Evolutionary conservation across 2,888 invertebrate genomes (phyloP).

Genomic region (Limnephilus marmoratus): DNA sequence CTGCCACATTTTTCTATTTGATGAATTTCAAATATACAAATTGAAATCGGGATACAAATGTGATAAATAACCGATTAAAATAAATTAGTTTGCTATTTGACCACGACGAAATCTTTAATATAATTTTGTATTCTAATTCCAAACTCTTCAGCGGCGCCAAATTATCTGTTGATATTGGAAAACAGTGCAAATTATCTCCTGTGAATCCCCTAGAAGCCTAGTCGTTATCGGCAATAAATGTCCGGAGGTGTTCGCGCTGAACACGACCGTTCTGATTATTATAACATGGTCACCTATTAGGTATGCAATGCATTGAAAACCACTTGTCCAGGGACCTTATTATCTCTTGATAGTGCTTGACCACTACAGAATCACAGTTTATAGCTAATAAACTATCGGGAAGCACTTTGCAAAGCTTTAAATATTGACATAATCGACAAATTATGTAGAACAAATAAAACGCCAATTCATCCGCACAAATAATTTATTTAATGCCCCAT

Average conservation of each 20-base stretch:
- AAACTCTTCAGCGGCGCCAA: neutral
- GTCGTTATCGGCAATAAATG: neutral
- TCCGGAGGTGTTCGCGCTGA: neutral
- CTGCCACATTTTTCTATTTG: too few species aligned
- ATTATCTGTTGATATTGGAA: neutral
- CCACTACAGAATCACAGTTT: constrained; percentile 12
- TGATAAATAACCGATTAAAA: too few species aligned
- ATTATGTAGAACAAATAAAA: constrained; percentile 44
- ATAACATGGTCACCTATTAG: neutral
- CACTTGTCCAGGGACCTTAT: neutral
- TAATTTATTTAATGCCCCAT: constrained; percentile 39
- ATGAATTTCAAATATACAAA: too few species aligned
- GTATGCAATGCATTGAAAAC: neutral
- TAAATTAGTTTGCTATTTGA: too few species aligned
- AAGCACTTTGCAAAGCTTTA: constrained; percentile 27
- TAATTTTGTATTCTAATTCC: neutral
- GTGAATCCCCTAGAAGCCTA: neutral
- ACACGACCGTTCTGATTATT: neutral
- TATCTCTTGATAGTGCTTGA: neutral
- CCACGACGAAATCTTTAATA: too few species aligned
- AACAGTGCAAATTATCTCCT: neutral
- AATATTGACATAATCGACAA: constrained; percentile 44
- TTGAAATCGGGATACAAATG: too few species aligned
- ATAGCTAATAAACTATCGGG: constrained; percentile 11
- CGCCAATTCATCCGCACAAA: constrained; percentile 22